A percentile compares a stretch with the other conserved stretches of the same genome.
Evolutionary conservation across 2,797 vertebrate species (phyloP).

Genomic region (Rhodeus uyekii): DNA sequence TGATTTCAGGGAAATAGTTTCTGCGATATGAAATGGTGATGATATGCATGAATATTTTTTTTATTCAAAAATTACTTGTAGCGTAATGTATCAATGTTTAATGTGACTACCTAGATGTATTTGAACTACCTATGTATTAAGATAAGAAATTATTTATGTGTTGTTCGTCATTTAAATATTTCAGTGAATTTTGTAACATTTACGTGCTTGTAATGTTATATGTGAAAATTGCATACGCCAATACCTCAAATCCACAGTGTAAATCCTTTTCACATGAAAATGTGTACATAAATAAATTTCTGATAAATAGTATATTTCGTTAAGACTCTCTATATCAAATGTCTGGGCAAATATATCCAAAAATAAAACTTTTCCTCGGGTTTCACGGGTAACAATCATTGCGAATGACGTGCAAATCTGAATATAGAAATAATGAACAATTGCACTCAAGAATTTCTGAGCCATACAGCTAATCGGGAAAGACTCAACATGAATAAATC

Average conservation of each 20-base stretch:
- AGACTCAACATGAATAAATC: slow-evolving; percentile 5
- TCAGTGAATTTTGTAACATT: slow-evolving; percentile 55
- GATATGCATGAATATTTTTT: slow-evolving; percentile 69
- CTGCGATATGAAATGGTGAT: slow-evolving; percentile 61
- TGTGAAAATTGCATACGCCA: slow-evolving; percentile 67
- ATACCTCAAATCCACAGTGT: slow-evolving; percentile 69
- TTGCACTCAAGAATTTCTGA: not conserved
- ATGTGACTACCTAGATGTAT: slow-evolving; percentile 78
- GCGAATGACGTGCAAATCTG: not conserved
- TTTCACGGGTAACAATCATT: not conserved
- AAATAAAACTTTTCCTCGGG: not conserved
- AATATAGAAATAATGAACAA: slow-evolving; percentile 16
- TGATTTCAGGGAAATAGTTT: slow-evolving; percentile 56
- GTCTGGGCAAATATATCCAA: not conserved
- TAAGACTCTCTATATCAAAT: not conserved
- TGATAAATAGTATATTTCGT: slow-evolving; percentile 38
- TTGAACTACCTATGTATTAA: slow-evolving; percentile 69
- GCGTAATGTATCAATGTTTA: slow-evolving; percentile 54
- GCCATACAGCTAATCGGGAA: not conserved
- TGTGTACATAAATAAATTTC: slow-evolving; percentile 52
- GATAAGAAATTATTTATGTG: slow-evolving; percentile 66
- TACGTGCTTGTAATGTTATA: slow-evolving; percentile 61
- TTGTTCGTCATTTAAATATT: slow-evolving; percentile 52
- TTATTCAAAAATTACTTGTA: slow-evolving; percentile 42
- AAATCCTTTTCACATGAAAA: slow-evolving; percentile 47